Evolutionary conservation across 2,113 vertebrate species (phyloP), one percentile per base, ranked within the genome.

Genomic region (Ploceus nigricollis): DNA sequence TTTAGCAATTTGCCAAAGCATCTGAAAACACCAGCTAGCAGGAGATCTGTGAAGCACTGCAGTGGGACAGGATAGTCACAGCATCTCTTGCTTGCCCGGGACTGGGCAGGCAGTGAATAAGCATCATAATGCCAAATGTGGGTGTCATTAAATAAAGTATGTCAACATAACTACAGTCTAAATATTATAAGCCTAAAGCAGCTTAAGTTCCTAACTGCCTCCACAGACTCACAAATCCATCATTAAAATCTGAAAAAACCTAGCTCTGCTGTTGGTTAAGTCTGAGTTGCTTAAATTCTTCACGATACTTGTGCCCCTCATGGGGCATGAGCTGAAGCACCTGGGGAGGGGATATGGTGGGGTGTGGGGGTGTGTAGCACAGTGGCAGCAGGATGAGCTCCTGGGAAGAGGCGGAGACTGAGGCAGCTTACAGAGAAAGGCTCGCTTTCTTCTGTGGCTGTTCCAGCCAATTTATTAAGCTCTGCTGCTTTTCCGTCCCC

Each of bases 321-420:
- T 11, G 53, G 50, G 22, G 18, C 39, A 56, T 9, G n/a, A 94
- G 22, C 31, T 2, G 3, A 80, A 91, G 57, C 11, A 30, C 24
- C 33, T 0, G 0, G 28, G 18, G 14, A 0, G 23, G 24, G 11
- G 0, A 14, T 65, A 19, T 17, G 33, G 17, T 6, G 33, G 25
- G 6, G 1, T 6, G 23, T 10, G 31, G 30, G 54, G 23, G 11
- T n/a, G 27, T 4, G 3, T 27, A 64, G 61, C 23, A 47, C 39
- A 64, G 35, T 5, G 2, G 25, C 60, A 78, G 25, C 1, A 5
- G 21, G 18, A 42, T 0, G 3, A 77, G 35, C 42, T 93, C 64
- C 73, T 33, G 27, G 28, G 25, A 66, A 33, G 33, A 79, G 15
- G 8, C 1, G 47, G 48, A 71, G 60, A 22, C 14, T 1, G 1